Percentiles rank a stretch among this genome's conserved stretches.
Evolutionary conservation across 2,797 vertebrate species (phyloP).

Genomic region (Bovichtus diacanthus): DNA sequence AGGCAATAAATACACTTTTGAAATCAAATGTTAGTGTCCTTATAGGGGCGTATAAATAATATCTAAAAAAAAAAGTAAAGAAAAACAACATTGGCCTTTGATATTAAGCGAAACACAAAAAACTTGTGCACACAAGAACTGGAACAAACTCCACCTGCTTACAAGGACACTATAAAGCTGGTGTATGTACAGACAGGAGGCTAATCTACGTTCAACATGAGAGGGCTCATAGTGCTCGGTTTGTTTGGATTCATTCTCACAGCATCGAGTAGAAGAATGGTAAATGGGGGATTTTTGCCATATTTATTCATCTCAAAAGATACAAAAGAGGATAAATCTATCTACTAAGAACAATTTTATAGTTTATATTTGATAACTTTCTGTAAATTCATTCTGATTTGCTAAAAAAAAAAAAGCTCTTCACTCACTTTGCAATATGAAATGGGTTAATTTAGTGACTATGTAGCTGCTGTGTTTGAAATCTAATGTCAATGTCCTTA

Average conservation of each 20-base stretch:
- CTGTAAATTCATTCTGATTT: not conserved
- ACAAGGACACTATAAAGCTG: slow-evolving; percentile 4
- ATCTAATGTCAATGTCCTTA: not conserved
- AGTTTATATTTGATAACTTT: not conserved
- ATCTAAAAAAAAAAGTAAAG: not conserved
- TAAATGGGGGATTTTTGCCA: no score
- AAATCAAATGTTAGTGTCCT: not conserved
- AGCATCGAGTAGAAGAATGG: fast-evolving
- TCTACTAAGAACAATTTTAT: not conserved
- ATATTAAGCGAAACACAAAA: not conserved
- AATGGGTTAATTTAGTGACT: not conserved
- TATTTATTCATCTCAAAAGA: not conserved
- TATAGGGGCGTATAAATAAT: not conserved
- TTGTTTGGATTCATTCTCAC: not conserved
- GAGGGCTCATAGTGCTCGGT: not conserved
- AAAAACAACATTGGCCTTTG: not conserved
- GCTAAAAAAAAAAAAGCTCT: not conserved
- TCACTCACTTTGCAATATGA: not conserved
- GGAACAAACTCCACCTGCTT: slow-evolving; percentile 12
- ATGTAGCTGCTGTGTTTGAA: not conserved
- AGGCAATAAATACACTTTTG: not conserved
- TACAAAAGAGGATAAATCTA: not conserved
- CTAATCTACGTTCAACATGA: slow-evolving; percentile 17
- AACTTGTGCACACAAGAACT: not conserved
- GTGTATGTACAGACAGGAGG: not conserved